phyloP scores from a whole-genome alignment of 2,888 invertebrate genomes.

The Cantharis nigra region DNA sequence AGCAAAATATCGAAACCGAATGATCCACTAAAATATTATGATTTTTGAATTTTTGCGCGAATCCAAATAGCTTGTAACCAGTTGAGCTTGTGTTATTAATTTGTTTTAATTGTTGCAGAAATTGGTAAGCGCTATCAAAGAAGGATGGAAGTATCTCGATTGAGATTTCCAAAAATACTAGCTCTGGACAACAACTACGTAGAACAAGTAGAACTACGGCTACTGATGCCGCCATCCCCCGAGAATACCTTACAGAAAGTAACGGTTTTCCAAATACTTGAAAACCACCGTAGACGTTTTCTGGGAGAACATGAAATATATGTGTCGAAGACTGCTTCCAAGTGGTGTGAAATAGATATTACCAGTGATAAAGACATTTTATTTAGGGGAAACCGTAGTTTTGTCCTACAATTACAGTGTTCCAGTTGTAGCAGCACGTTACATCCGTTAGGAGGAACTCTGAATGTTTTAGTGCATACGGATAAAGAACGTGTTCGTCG shows the following conservation, averaged over 20 bases:
- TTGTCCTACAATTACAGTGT: slow-evolving; percentile 62
- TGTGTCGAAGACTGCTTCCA: slow-evolving; percentile 51
- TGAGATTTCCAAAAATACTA: background rate
- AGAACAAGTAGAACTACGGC: slow-evolving; percentile 57
- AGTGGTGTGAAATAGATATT: slow-evolving; percentile 67
- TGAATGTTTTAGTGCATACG: slow-evolving; percentile 50
- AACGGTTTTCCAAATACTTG: slow-evolving; percentile 53
- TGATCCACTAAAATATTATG: too few species aligned
- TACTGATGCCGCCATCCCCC: slow-evolving; percentile 49
- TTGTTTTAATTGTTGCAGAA: background rate
- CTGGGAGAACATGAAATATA: slow-evolving; percentile 51
- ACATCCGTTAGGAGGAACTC: slow-evolving; percentile 48
- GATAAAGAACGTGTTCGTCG: slow-evolving; percentile 42
- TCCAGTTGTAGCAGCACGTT: slow-evolving; percentile 55
- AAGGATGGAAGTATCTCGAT: background rate
- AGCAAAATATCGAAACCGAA: too few species aligned
- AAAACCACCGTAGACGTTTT: slow-evolving; percentile 51
- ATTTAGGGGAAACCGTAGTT: slow-evolving; percentile 56
- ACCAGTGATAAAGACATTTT: slow-evolving; percentile 59
- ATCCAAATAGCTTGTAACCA: too few species aligned
- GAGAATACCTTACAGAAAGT: slow-evolving; percentile 40
- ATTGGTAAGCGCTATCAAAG: background rate
- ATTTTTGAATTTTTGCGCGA: too few species aligned
- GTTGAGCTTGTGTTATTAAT: background rate
- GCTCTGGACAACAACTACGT: slow-evolving; percentile 40